phyloP scores from a whole-genome alignment of 1,140 invertebrate species.

The Magallana ariakensis region DNA sequence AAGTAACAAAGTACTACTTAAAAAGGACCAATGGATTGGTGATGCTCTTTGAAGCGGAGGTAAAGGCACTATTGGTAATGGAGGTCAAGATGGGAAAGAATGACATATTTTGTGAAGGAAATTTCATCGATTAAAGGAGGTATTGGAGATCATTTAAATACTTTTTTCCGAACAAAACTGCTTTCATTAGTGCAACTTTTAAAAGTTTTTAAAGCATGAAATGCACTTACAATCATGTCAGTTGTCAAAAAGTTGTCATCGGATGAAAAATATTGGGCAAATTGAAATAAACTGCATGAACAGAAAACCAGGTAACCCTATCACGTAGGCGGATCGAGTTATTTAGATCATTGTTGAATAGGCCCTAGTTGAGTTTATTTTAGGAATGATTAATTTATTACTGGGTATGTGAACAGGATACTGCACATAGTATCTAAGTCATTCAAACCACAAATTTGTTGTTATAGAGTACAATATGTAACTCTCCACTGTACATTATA shows the following conservation, averaged over 20 bases:
- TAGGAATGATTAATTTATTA: background rate
- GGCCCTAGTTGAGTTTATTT: background rate
- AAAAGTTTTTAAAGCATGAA: too few relatives aligned
- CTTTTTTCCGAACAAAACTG: too few relatives aligned
- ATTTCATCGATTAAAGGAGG: conserved; percentile 7
- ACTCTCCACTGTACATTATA: too few relatives aligned
- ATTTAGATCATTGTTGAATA: conserved; percentile 28
- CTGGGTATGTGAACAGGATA: too few relatives aligned
- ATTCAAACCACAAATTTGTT: too few relatives aligned
- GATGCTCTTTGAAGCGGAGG: background rate
- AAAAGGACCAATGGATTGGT: background rate
- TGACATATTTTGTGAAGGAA: conserved; percentile 27
- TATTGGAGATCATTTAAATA: background rate
- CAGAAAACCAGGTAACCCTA: conserved; percentile 14
- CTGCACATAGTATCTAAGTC: too few relatives aligned
- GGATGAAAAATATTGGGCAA: too few relatives aligned
- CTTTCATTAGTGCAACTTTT: too few relatives aligned
- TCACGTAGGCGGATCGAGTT: background rate
- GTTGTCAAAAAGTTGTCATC: too few relatives aligned
- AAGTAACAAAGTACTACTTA: background rate
- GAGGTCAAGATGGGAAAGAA: conserved; percentile 19
- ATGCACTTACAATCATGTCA: too few relatives aligned
- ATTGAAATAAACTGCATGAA: background rate
- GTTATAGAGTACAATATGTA: too few relatives aligned
- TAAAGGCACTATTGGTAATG: background rate